Conservation (phyloP, 2,113 vertebrate species). For the Rhinichthys klamathensis region DNA sequence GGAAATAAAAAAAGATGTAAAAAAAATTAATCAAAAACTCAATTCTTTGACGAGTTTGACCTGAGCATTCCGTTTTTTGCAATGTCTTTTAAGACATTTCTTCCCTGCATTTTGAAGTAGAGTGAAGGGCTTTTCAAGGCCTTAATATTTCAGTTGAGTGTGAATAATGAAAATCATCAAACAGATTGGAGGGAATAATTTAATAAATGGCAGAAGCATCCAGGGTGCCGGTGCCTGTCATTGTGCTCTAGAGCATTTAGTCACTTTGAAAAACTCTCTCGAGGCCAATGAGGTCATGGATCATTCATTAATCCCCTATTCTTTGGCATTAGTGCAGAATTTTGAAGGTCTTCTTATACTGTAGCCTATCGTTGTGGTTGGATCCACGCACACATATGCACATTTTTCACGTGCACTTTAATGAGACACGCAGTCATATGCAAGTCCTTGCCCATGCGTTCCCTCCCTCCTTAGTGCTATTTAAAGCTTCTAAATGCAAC, state of each 20-base stretch:
- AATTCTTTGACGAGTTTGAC: constrained; percentile 31
- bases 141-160: constrained; percentile 57
- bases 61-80: constrained; percentile 38
- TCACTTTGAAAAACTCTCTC: constrained; percentile 55
- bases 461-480: constrained; percentile 23
- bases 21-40: background rate
- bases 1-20: background rate
- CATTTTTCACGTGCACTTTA: background rate
- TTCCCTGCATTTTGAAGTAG: constrained; percentile 53
- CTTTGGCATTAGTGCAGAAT: constrained; percentile 43
- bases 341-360: constrained; percentile 47
- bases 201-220: constrained; percentile 54
- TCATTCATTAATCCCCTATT: constrained; percentile 54
- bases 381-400: constrained; percentile 5
- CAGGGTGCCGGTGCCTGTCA: constrained; percentile 42
- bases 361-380: background rate
- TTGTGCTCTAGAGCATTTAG: constrained; percentile 53
- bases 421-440: background rate
- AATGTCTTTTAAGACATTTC: constrained; percentile 48
- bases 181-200: constrained; percentile 61
- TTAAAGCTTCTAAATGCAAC: constrained; percentile 24
- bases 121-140: constrained; percentile 61
- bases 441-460: constrained; percentile 17
- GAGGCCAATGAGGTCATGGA: constrained; percentile 57
- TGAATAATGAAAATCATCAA: constrained; percentile 61